Percentiles rank a stretch among this genome's conserved stretches.
phyloP scores from a whole-genome alignment of 53 echinoderm and acorn worm species.

The Hippasteria phrygiana region DNA sequence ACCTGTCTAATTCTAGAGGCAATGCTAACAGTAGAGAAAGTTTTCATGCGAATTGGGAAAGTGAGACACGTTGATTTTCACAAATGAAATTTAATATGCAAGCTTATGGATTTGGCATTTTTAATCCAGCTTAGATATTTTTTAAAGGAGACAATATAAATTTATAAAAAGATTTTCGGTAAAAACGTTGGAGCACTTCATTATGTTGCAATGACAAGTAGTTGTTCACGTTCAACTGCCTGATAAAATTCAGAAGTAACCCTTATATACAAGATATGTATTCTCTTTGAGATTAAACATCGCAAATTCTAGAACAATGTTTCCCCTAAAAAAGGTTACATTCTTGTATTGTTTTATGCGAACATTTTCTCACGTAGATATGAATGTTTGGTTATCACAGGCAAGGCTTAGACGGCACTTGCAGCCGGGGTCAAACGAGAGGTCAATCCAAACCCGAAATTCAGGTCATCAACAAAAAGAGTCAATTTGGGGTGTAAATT shows the following conservation, averaged over 20 bases:
- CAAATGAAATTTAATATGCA: not conserved
- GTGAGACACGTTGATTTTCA: not conserved
- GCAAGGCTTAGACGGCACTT: not conserved
- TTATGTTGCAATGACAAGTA: too few species aligned
- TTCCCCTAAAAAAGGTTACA: constrained; percentile 1
- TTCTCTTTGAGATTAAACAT: not conserved
- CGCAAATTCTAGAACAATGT: not conserved
- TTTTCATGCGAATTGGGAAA: too few species aligned
- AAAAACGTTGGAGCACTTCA: not conserved
- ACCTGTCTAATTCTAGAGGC: too few species aligned
- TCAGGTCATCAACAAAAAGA: not conserved
- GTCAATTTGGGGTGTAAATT: not conserved
- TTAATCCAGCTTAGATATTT: not conserved
- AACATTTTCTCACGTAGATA: constrained; percentile 10
- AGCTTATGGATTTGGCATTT: not conserved
- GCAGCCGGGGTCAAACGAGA: constrained; percentile 18
- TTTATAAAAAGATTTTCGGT: not conserved
- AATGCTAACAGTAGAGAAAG: too few species aligned
- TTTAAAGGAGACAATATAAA: not conserved
- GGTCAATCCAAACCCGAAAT: constrained; percentile 3
- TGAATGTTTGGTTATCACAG: not conserved
- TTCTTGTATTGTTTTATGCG: constrained; percentile 8
- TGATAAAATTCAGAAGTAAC: too few species aligned
- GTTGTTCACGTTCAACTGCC: too few species aligned
- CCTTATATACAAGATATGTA: too few species aligned